A percentile compares a stretch with the other conserved stretches of the same genome.
Evolutionary conservation across 2,797 vertebrate species (phyloP).

Genomic region (Mus minutoides): DNA sequence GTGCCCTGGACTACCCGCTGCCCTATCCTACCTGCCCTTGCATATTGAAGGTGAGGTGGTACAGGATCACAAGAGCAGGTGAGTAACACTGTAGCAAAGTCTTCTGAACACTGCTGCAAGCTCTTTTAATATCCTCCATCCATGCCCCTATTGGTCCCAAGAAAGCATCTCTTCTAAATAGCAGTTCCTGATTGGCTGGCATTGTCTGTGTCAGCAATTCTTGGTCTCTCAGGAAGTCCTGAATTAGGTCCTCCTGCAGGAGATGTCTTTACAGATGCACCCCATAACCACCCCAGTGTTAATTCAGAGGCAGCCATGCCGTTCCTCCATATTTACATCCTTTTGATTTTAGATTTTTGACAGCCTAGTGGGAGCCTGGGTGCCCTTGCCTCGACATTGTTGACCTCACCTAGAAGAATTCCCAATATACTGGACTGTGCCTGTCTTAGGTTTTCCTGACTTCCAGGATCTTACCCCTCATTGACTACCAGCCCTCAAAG

Average conservation of each 20-base stretch:
- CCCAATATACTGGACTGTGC: no score
- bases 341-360: no score
- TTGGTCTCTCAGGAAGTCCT: background rate
- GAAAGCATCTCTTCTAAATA: background rate
- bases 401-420: no score
- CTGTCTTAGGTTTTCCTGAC: no score
- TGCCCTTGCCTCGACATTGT: no score
- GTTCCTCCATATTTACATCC: no score
- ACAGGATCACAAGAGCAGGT: background rate
- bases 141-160: background rate
- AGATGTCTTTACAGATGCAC: no score
- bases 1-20: background rate
- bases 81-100: background rate
- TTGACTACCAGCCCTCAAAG: background rate
- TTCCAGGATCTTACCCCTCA: no score
- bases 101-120: background rate
- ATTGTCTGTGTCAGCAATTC: background rate
- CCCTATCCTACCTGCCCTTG: background rate
- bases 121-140: background rate
- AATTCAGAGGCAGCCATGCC: no score
- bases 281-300: no score
- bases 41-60: background rate
- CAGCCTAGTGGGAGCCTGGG: no score
- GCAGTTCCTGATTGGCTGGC: background rate
- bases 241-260: no score